These are phyloP conservation scores for Loxodonta africana DNA, from an alignment of 2,113 vertebrate genomes.

Conservation along the genomic window DNA sequence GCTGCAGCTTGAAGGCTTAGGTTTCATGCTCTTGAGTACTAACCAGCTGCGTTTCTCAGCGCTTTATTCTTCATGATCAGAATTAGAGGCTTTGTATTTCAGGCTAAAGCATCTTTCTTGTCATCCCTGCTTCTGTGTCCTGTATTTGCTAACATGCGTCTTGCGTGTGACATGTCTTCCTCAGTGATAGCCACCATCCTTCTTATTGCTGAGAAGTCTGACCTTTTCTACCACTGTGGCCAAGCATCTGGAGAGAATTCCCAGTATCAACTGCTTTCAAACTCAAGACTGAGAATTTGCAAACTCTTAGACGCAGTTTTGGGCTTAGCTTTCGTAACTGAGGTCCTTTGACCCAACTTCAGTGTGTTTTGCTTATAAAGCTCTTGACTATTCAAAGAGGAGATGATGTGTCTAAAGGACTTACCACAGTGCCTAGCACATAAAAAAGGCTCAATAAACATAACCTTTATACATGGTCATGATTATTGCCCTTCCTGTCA, in stretches of 20 bases:
- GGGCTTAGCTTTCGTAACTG: not conserved
- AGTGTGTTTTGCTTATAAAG: not conserved
- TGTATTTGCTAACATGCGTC: too few relatives aligned
- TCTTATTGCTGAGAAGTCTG: not conserved
- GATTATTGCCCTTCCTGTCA: not conserved
- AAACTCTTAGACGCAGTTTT: not conserved
- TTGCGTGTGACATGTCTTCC: not conserved
- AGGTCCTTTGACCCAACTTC: not conserved
- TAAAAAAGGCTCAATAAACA: not conserved
- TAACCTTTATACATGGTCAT: not conserved
- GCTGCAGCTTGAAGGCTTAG: too few relatives aligned
- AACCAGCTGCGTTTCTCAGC: too few relatives aligned
- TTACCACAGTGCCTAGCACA: not conserved
- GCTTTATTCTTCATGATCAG: too few relatives aligned
- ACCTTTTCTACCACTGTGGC: not conserved
- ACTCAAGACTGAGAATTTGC: not conserved
- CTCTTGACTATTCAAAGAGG: not conserved
- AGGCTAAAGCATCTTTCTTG: too few relatives aligned
- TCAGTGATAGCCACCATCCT: not conserved
- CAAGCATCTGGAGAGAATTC: not conserved
- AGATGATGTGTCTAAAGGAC: not conserved
- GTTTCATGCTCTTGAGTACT: too few relatives aligned
- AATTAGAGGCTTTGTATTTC: too few relatives aligned
- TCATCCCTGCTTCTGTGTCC: too few relatives aligned
- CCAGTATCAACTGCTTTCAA: not conserved